Evolutionary conservation across 1,140 invertebrate species (phyloP).

Genomic region (Trichonephila clavipes): DNA sequence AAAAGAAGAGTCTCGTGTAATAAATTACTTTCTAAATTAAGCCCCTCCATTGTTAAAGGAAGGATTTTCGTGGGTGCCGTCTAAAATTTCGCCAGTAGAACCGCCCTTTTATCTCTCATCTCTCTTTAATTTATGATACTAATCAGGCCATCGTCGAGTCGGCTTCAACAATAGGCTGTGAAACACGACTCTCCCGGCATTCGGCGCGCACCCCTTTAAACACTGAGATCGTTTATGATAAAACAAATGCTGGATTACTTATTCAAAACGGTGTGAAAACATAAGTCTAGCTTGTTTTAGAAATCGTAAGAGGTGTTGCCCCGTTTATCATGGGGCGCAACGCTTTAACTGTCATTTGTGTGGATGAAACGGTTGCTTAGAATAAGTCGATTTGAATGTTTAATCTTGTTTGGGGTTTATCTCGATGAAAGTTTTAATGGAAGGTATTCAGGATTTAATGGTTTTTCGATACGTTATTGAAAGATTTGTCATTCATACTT

Average conservation of each 20-base stretch:
- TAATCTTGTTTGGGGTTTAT: no score
- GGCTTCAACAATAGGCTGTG: background rate
- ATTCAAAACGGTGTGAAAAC: background rate
- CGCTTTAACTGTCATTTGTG: no score
- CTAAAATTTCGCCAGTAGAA: background rate
- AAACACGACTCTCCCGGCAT: background rate
- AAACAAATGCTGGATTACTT: background rate
- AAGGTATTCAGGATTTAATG: no score
- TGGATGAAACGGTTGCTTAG: no score
- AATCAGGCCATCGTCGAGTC: background rate
- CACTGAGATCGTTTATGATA: background rate
- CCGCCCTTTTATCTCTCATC: background rate
- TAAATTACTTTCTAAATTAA: slow-evolving; percentile 31
- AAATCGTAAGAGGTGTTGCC: background rate
- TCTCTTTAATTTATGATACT: background rate
- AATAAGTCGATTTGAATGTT: no score
- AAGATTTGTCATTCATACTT: no score
- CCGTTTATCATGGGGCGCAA: background rate
- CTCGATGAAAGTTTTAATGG: no score
- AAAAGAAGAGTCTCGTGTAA: background rate
- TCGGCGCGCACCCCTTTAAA: no score
- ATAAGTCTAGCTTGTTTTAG: background rate
- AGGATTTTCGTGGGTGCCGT: background rate
- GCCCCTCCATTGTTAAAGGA: background rate
- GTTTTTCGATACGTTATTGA: no score